Evolutionary conservation across 2,113 vertebrate species (phyloP).

Genomic region (Caloenas nicobarica): DNA sequence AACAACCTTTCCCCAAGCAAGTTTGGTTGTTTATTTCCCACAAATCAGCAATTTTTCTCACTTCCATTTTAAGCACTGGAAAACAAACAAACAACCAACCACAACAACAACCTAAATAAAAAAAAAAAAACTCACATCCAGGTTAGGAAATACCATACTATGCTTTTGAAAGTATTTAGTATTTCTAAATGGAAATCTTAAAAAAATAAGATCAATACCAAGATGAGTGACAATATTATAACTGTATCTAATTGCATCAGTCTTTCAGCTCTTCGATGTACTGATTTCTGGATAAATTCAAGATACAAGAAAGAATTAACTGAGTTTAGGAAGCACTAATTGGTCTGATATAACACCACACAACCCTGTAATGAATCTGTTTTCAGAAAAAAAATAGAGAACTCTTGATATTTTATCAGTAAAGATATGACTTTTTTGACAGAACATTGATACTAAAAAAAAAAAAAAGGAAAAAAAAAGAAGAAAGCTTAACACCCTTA

Average conservation of each 20-base stretch:
- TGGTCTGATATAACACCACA: not conserved
- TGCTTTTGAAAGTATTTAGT: not conserved
- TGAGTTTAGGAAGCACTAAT: not conserved
- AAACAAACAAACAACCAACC: too few relatives aligned
- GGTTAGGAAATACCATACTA: not conserved
- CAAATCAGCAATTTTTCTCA: not conserved
- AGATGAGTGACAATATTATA: not conserved
- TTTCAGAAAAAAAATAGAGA: not conserved
- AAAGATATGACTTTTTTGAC: not conserved
- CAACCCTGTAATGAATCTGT: not conserved
- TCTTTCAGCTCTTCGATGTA: not conserved
- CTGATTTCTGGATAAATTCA: not conserved
- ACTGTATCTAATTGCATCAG: not conserved
- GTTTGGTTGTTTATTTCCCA: accelerated
- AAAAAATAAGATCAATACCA: not conserved
- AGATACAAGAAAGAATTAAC: not conserved
- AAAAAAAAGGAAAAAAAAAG: not conserved
- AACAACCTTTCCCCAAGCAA: not conserved
- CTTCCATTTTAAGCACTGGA: not conserved
- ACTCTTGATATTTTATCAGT: not conserved
- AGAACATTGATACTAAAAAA: not conserved
- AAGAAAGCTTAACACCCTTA: not conserved
- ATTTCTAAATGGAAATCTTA: not conserved
- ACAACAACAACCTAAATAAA: not conserved
- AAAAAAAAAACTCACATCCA: accelerated